These are phyloP conservation scores for Anthonomus grandis DNA, from an alignment of 1,140 invertebrate species.

Conservation along the genomic window DNA sequence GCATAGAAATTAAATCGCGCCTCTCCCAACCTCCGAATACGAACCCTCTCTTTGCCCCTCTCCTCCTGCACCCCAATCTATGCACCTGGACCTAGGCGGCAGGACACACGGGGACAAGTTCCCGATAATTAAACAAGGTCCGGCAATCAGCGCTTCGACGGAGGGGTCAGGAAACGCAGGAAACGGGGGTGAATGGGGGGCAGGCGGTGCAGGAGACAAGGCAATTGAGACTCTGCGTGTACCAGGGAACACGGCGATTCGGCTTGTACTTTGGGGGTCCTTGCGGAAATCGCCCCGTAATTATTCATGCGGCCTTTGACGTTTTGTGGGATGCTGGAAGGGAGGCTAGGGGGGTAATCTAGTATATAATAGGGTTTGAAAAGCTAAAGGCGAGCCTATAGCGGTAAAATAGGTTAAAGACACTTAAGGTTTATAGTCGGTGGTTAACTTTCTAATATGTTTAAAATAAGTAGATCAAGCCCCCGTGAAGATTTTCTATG, in stretches of 20 bases:
- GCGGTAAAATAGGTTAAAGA: neutral
- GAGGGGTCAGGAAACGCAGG: neutral
- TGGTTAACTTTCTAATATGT: neutral
- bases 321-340: too few relatives aligned
- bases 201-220: constrained; percentile 13
- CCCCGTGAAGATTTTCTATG: neutral
- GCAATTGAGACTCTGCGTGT: constrained; percentile 15
- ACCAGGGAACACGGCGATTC: constrained; percentile 7
- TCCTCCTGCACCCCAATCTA: too few relatives aligned
- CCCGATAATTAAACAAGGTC: constrained; percentile 38
- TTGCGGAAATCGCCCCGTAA: constrained; percentile 5
- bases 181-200: constrained; percentile 2
- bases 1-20: too few relatives aligned
- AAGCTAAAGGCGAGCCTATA: neutral
- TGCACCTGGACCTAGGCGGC: too few relatives aligned
- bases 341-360: too few relatives aligned
- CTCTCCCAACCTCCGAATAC: too few relatives aligned
- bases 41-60: too few relatives aligned
- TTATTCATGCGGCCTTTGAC: constrained; percentile 27
- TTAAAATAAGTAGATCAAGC: neutral
- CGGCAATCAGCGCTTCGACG: constrained; percentile 29
- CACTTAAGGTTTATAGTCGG: neutral
- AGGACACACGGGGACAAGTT: constrained; percentile 26
- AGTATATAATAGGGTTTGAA: too few relatives aligned
- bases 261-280: constrained; percentile 10